phyloP scores from a whole-genome alignment of 2,888 invertebrate species.

The Nephrotoma appendiculata region DNA sequence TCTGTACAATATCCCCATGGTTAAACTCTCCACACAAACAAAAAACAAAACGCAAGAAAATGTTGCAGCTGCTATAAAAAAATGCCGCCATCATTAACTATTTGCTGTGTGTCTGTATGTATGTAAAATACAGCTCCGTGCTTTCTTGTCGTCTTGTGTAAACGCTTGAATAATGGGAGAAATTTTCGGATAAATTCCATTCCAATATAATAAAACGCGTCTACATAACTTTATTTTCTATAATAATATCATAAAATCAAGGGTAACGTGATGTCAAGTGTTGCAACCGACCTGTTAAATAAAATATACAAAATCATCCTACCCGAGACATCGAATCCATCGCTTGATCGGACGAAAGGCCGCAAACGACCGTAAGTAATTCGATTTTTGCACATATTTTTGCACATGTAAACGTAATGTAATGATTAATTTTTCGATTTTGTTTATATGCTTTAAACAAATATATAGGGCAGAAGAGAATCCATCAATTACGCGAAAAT shows the following conservation, averaged over 20 bases:
- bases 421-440: neutral
- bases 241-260: neutral
- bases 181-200: neutral
- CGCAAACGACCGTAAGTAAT: conserved; percentile 1
- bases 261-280: conserved; percentile 4
- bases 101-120: neutral
- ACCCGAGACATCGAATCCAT: neutral
- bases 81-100: neutral
- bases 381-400: neutral
- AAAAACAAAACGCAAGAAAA: neutral
- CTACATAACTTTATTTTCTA: neutral
- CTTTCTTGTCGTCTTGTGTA: neutral
- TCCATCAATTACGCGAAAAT: neutral
- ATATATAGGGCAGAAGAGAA: neutral
- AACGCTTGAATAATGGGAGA: neutral
- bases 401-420: neutral
- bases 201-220: neutral
- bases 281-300: neutral
- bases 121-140: neutral
- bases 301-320: neutral
- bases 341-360: neutral
- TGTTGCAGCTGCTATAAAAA: neutral
- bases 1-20: neutral
- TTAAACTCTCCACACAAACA: neutral
- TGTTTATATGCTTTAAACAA: no score